phyloP scores from a whole-genome alignment of 2,113 vertebrate genomes.

The Phodopus roborovskii region DNA sequence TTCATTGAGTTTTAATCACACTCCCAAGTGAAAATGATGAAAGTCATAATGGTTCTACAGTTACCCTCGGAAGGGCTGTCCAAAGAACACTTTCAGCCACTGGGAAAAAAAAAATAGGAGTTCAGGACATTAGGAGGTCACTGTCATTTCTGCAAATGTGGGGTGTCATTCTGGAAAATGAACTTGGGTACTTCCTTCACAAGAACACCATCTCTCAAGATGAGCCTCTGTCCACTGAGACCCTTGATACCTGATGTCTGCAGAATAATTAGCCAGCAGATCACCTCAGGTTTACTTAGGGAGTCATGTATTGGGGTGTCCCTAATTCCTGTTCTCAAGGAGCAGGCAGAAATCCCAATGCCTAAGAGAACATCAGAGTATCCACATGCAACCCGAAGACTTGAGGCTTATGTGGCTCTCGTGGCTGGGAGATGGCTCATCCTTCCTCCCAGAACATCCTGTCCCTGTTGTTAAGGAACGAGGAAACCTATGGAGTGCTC shows the following conservation, averaged over 20 bases:
- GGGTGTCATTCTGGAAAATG: neutral
- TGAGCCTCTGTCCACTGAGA: neutral
- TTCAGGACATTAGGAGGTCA: neutral
- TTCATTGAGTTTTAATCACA: conserved; percentile 1
- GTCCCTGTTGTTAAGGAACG: neutral
- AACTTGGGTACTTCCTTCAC: neutral
- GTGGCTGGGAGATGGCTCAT: neutral
- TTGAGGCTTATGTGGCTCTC: neutral
- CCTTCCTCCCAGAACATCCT: neutral
- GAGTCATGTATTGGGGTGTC: neutral
- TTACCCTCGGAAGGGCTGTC: neutral
- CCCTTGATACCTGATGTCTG: neutral
- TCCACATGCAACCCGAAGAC: neutral
- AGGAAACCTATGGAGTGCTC: neutral
- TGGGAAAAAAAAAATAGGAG: neutral
- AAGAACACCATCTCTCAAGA: neutral
- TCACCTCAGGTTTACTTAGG: neutral
- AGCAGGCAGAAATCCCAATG: neutral
- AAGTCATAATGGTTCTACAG: neutral
- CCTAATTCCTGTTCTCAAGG: neutral
- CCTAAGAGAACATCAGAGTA: neutral
- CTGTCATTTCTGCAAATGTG: neutral
- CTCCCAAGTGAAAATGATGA: neutral
- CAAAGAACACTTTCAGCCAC: neutral
- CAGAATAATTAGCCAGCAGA: neutral